Conservation (phyloP, 2,113 vertebrate genomes). For the Cephalopterus ornatus region DNA sequence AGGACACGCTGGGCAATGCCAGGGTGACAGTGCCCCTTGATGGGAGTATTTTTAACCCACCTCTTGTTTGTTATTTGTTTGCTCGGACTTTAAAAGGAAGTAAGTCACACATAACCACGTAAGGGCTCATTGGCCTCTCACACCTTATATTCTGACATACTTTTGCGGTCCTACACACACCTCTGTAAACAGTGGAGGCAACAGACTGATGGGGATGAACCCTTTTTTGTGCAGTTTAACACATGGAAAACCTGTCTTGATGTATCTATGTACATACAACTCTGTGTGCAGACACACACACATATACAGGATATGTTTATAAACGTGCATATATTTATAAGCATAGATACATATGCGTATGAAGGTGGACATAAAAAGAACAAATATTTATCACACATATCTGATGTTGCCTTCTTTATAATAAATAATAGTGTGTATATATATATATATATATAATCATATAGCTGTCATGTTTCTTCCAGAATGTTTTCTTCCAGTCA, state of each 20-base stretch:
- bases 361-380: neutral
- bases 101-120: neutral
- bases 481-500: no score
- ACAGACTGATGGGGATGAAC: neutral
- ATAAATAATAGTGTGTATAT: no score
- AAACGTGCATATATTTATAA: neutral
- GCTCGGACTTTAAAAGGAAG: neutral
- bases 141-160: neutral
- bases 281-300: neutral
- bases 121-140: neutral
- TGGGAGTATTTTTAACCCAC: neutral
- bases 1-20: conserved; percentile 27
- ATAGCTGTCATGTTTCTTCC: fast-evolving
- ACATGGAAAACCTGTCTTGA: fast-evolving
- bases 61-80: neutral
- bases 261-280: neutral
- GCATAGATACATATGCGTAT: neutral
- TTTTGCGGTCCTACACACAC: neutral
- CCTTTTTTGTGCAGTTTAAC: neutral
- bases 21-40: conserved; percentile 14
- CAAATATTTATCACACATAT: neutral
- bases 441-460: no score
- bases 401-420: neutral
- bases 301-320: neutral
- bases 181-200: neutral